Conservation (phyloP, 30 jellyfish, hydroid and myxozoan species). For the Nemopilema nomurai region DNA sequence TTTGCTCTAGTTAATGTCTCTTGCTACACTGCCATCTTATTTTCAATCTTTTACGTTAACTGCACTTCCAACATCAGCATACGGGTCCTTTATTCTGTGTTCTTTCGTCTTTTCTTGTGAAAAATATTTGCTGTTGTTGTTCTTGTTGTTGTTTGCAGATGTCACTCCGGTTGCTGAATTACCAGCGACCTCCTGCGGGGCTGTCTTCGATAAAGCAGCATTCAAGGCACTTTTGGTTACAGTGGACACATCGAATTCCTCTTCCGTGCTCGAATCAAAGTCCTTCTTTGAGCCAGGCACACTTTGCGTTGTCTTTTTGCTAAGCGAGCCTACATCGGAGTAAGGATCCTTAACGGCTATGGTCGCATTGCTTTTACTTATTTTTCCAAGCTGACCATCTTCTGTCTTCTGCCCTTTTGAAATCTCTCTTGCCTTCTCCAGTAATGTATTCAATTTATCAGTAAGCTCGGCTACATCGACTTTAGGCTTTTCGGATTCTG, state of each 20-base stretch:
- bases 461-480: slow-evolving; percentile 22
- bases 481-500: background rate
- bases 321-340: slow-evolving; percentile 54
- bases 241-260: slow-evolving; percentile 10
- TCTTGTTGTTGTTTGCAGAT: background rate
- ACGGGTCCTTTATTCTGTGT: slow-evolving; percentile 52
- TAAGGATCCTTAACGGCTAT: slow-evolving; percentile 40
- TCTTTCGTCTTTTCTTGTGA: slow-evolving; percentile 1
- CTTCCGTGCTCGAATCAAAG: slow-evolving; percentile 12
- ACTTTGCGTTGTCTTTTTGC: slow-evolving; percentile 15
- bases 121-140: no score
- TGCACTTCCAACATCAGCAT: slow-evolving; percentile 80
- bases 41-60: slow-evolving; percentile 32
- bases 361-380: slow-evolving; percentile 11
- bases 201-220: no score
- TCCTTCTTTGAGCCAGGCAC: slow-evolving; percentile 37
- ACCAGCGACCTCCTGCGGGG: slow-evolving; percentile 8
- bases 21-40: background rate
- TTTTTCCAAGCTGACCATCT: background rate
- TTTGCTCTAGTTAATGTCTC: background rate
- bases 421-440: slow-evolving; percentile 43
- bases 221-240: background rate
- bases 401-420: background rate
- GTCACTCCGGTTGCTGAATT: slow-evolving; percentile 46
- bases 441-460: slow-evolving; percentile 13